A percentile compares a stretch with the other conserved stretches of the same genome.
Conservation (phyloP, 2,797 vertebrate species). For the Microchirus variegatus region DNA sequence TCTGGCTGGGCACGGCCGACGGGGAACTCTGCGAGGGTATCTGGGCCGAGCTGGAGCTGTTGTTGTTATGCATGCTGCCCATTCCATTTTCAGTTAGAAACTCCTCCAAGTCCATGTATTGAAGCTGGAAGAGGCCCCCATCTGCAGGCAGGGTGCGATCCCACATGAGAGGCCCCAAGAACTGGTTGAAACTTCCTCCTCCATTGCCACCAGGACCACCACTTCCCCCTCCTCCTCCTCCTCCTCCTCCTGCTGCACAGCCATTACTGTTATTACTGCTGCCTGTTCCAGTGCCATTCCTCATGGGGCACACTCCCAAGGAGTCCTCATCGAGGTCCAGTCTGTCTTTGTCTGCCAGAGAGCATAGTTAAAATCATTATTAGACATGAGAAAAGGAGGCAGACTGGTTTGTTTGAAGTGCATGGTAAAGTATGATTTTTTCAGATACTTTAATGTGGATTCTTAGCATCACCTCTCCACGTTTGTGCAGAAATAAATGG, state of each 20-base stretch:
- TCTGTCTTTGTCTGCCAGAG: conserved; percentile 77
- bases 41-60: conserved; percentile 83
- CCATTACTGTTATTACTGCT: conserved; percentile 59
- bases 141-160: conserved; percentile 90
- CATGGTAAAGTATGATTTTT: not conserved
- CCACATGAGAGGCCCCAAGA: conserved; percentile 89
- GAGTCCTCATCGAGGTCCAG: conserved; percentile 82
- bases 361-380: conserved; percentile 21
- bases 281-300: conserved; percentile 65
- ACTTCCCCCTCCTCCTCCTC: conserved; percentile 49
- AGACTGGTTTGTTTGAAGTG: not conserved
- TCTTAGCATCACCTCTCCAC: conserved; percentile 11
- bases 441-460: too few relatives aligned
- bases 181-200: conserved; percentile 79
- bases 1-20: conserved; percentile 84
- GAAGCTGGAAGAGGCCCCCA: conserved; percentile 88
- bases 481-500: conserved; percentile 9
- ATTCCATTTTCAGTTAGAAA: conserved; percentile 92
- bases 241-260: conserved; percentile 51
- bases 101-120: conserved; percentile 95
- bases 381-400: conserved; percentile 8
- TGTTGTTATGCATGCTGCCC: conserved; percentile 81
- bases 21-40: conserved; percentile 85
- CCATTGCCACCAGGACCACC: conserved; percentile 52
- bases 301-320: conserved; percentile 76